Evolutionary conservation across 2,797 vertebrate species (phyloP).

Genomic region (Cottoperca gobio): DNA sequence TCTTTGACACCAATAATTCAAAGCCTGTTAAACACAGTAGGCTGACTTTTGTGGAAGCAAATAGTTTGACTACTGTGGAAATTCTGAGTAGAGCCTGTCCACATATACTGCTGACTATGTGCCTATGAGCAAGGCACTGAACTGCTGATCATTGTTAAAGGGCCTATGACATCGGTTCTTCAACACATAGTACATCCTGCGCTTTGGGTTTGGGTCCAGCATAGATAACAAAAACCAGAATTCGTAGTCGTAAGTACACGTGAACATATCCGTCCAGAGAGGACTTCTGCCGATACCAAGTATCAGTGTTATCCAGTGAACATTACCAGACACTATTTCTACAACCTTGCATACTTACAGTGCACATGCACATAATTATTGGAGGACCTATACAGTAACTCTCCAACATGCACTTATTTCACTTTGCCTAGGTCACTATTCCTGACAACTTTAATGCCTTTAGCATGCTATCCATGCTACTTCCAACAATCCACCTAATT

Average conservation of each 20-base stretch:
- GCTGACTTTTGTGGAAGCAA: neutral
- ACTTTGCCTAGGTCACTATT: constrained; percentile 2
- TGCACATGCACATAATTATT: constrained; percentile 39
- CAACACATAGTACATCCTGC: neutral
- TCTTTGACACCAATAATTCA: neutral
- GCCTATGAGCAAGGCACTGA: constrained; percentile 40
- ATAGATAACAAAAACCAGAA: neutral
- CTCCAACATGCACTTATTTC: constrained; percentile 42
- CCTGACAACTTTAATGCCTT: constrained; percentile 1
- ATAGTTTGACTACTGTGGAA: neutral
- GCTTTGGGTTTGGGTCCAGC: neutral
- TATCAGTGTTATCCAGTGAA: neutral
- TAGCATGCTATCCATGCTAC: constrained; percentile 49
- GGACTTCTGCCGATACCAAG: neutral
- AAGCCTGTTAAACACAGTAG: constrained; percentile 11
- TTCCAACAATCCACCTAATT: constrained; percentile 31
- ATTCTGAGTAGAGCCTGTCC: neutral
- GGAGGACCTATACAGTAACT: constrained; percentile 8
- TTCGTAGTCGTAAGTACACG: neutral
- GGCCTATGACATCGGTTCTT: neutral
- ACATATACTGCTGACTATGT: constrained; percentile 14
- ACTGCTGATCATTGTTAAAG: constrained; percentile 1
- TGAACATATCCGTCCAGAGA: neutral
- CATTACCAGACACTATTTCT: constrained; percentile 8
- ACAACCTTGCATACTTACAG: constrained; percentile 2